Conservation (phyloP, 1,140 invertebrate genomes). For the Trypoxylus dichotomus region DNA sequence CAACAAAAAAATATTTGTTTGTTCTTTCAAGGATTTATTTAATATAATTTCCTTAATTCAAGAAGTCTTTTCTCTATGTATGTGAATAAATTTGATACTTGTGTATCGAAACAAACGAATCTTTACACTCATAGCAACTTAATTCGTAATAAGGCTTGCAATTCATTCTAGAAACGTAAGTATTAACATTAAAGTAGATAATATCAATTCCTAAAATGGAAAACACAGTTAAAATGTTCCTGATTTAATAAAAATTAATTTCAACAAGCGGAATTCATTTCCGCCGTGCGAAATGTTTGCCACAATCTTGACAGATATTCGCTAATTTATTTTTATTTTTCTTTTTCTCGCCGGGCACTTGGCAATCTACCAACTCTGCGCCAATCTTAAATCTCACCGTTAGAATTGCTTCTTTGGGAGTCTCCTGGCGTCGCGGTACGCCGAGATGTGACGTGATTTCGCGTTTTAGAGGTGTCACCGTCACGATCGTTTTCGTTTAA, state of each 20-base stretch:
- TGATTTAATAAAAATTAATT: not conserved
- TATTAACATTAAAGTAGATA: no score
- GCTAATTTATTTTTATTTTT: constrained; percentile 12
- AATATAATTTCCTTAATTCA: no score
- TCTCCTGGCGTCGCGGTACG: not conserved
- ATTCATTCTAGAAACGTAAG: no score
- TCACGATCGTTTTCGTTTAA: not conserved
- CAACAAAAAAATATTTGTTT: no score
- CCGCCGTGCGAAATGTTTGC: not conserved
- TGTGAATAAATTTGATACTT: no score
- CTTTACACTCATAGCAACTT: no score
- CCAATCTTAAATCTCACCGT: constrained; percentile 4
- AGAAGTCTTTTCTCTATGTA: no score
- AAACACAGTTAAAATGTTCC: no score
- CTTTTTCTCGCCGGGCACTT: not conserved
- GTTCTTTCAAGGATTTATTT: no score
- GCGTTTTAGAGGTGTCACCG: not conserved
- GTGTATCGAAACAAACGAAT: no score
- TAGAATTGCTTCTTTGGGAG: not conserved
- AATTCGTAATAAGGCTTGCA: no score
- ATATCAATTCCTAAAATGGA: no score
- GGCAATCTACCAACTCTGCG: not conserved
- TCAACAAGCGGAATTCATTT: not conserved
- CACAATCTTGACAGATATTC: constrained; percentile 5
- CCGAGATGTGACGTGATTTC: not conserved